Conservation (phyloP, 2,113 vertebrate genomes). For the Spilogale gracilis region DNA sequence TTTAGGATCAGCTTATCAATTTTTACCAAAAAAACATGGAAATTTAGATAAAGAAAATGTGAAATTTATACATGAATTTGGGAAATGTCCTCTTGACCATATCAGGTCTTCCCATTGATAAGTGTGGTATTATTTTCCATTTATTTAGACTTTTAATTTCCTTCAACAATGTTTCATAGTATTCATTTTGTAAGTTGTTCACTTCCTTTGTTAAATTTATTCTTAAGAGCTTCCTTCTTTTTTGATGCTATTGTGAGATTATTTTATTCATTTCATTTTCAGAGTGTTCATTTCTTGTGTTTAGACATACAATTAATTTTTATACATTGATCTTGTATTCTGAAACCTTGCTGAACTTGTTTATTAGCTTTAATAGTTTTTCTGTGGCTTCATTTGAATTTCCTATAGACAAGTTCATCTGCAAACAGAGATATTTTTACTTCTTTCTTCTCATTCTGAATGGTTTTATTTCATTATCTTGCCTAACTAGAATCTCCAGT, state of each 20-base stretch:
- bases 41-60: neutral
- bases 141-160: neutral
- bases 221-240: neutral
- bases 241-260: neutral
- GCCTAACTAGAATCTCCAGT: neutral
- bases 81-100: neutral
- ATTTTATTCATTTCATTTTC: neutral
- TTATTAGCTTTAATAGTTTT: neutral
- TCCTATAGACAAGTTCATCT: neutral
- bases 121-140: neutral
- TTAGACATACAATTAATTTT: neutral
- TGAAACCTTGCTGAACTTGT: neutral
- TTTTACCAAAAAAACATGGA: neutral
- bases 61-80: neutral
- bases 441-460: neutral
- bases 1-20: neutral
- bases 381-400: neutral
- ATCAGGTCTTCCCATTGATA: neutral
- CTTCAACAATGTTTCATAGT: neutral
- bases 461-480: neutral
- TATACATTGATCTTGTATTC: neutral
- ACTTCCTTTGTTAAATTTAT: neutral
- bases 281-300: neutral
- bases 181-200: neutral
- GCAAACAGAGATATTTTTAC: neutral